phyloP scores from a whole-genome alignment of 2,113 vertebrate genomes.

The Dipodomys merriami region DNA sequence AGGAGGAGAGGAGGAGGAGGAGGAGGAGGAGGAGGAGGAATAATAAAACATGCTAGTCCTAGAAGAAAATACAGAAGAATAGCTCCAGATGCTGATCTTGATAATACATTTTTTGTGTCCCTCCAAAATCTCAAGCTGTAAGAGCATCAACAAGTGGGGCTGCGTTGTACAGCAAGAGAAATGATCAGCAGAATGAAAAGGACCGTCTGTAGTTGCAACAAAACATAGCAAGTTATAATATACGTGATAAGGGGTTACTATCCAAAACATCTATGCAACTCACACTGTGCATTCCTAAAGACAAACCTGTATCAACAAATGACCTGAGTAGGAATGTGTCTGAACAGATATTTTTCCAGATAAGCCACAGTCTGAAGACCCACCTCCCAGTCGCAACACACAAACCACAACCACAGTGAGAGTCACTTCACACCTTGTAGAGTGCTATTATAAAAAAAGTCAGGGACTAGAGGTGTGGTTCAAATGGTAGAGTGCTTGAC shows the following conservation, averaged over 20 bases:
- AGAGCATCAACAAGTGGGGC: background rate
- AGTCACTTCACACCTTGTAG: background rate
- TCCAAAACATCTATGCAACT: background rate
- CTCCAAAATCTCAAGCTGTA: background rate
- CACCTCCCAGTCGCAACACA: background rate
- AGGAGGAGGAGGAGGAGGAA: no score
- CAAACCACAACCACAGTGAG: background rate
- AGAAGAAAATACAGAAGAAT: background rate
- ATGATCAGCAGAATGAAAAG: background rate
- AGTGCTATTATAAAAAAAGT: background rate
- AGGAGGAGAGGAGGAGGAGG: no score
- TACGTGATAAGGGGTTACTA: background rate
- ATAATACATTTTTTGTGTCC: background rate
- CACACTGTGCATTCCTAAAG: background rate
- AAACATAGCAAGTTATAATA: background rate
- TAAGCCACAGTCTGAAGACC: no score
- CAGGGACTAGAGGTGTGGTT: no score
- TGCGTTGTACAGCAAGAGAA: background rate
- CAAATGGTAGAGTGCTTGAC: no score
- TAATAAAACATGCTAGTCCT: background rate
- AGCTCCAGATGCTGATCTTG: background rate
- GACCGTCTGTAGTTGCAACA: background rate
- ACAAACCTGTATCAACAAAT: background rate
- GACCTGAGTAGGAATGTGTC: background rate
- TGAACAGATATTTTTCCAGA: background rate